These are phyloP conservation scores for Tenrec ecaudatus DNA, from an alignment of 2,113 vertebrate genomes.

Conservation along the genomic window DNA sequence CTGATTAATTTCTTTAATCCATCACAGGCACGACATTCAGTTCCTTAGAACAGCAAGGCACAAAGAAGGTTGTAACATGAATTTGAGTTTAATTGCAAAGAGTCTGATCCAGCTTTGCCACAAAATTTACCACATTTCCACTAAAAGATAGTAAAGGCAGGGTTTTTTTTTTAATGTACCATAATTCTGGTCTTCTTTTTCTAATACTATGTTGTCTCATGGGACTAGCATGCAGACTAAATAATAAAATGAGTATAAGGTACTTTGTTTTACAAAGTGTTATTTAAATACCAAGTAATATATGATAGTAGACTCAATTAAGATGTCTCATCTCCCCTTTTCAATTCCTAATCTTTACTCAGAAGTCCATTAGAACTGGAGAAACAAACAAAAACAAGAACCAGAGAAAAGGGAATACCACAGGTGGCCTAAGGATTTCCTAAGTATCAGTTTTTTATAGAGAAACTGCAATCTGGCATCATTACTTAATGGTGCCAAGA, in stretches of 20 bases:
- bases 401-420: conserved; percentile 48
- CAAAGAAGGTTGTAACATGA: background rate
- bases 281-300: conserved; percentile 68
- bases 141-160: background rate
- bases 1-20: conserved; percentile 34
- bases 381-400: background rate
- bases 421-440: conserved; percentile 9
- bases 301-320: conserved; percentile 47
- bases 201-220: conserved; percentile 25
- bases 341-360: conserved; percentile 21
- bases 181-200: background rate
- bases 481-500: background rate
- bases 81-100: conserved; percentile 44
- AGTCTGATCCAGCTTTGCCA: conserved; percentile 29
- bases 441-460: conserved; percentile 33
- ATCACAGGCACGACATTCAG: conserved; percentile 1
- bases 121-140: conserved; percentile 34
- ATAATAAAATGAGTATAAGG: conserved; percentile 60
- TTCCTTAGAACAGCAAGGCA: conserved; percentile 42
- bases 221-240: background rate
- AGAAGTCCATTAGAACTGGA: background rate
- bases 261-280: conserved; percentile 54
- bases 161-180: background rate
- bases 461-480: conserved; percentile 44
- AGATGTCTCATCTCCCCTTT: conserved; percentile 10